Evolutionary conservation across 2,888 invertebrate species (phyloP), one percentile per base, ranked within the genome.

Genomic region (Nomada fucata): DNA sequence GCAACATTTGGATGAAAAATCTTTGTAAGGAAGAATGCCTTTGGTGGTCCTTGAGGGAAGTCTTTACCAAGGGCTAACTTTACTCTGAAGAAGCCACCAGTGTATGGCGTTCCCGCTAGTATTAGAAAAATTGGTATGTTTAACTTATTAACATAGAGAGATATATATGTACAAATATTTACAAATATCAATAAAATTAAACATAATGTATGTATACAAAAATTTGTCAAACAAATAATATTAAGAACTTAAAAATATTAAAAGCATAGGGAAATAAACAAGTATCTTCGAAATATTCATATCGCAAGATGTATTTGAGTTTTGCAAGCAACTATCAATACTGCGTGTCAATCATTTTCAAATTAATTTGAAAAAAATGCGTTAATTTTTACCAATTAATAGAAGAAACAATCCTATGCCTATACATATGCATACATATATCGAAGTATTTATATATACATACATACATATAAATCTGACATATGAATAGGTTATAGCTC

Each of bases 1-100:
- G 98, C 97, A 89, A 99, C 98, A 95, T 99, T 99, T 42, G 99
- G 99, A 94, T 99, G 99, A 95, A 99, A 99, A 93, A 99, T 98
- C 95, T 97, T 98, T 73, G 99, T 99, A 82, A 98, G 95, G 94
- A 99, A 99, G 94, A 95, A 97, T 76, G 97, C 98, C 94, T 98
- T 98, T 64, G 99, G 99, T 87, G 99, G 98, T 89, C 97, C 96
- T 90, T 96, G 95, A 13, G 99, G 99, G 94, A 98, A 99, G 94
- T 98, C 98, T 95, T 98, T 98, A 18, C 98, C 97, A 79, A 99
- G 95, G 83, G 96, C 96, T 89, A 99, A 94, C 94, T 98, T 98
- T 84, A 98, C 97, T 93, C 97, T 96, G 94, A 99, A 99, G 89
- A 96, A 95, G 69, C 99, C 99, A 81, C 97, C 97, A 84, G 96